These are phyloP conservation scores for Homarus gammarus DNA, from an alignment of 2,888 invertebrate species.

Conservation along the genomic window DNA sequence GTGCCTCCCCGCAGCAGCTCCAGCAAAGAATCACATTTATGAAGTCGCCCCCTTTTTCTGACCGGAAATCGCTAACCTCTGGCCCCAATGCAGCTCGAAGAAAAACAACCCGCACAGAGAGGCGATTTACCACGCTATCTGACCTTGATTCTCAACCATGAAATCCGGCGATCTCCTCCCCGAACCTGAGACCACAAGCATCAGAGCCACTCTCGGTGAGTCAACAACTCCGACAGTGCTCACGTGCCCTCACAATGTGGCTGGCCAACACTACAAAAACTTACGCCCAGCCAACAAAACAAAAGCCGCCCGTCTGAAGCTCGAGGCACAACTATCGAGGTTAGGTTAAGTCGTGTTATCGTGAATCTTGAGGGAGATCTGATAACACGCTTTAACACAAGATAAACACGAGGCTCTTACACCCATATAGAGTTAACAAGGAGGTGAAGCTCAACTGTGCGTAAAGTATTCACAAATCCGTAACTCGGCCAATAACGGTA, in stretches of 20 bases:
- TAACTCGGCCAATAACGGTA: no score
- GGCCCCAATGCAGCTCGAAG: conserved; percentile 21
- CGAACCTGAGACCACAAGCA: conserved; percentile 9
- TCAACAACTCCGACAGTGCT: not conserved
- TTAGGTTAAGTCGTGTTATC: not conserved
- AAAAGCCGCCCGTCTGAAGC: not conserved
- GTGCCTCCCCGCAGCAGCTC: not conserved
- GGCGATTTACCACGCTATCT: not conserved
- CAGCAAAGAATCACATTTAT: not conserved
- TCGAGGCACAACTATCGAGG: not conserved
- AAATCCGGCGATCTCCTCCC: not conserved
- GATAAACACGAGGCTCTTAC: not conserved
- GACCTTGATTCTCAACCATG: conserved; percentile 22
- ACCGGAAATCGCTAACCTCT: conserved; percentile 38
- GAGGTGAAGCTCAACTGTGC: no score
- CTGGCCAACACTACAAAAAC: not conserved
- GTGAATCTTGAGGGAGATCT: not conserved
- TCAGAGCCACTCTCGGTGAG: not conserved
- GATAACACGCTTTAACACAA: not conserved
- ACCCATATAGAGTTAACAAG: no score
- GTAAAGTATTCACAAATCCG: no score
- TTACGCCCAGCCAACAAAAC: not conserved
- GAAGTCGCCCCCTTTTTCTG: conserved; percentile 5
- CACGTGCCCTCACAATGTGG: not conserved
- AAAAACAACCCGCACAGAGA: conserved; percentile 30